These are phyloP conservation scores for Epistrophe grossulariae DNA, from an alignment of 2,888 invertebrate species.

Conservation along the genomic window DNA sequence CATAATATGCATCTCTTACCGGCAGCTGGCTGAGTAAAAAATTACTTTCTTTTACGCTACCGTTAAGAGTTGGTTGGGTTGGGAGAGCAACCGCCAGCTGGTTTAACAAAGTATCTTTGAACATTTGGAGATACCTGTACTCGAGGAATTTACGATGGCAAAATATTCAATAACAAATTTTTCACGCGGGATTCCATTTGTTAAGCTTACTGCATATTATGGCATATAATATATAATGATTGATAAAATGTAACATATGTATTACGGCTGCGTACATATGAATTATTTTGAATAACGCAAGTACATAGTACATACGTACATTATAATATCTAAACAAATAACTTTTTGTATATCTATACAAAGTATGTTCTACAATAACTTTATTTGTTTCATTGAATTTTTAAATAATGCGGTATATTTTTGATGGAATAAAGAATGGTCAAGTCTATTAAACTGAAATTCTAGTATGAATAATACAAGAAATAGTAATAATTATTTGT, in stretches of 20 bases:
- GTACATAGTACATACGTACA: no score
- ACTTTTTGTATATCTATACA: no score
- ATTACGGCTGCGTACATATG: no score
- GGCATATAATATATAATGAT: not conserved
- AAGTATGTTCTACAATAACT: no score
- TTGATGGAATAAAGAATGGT: no score
- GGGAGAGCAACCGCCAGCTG: conserved; percentile 3
- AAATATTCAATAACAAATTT: conserved; percentile 44
- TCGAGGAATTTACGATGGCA: conserved; percentile 34
- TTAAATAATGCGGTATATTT: no score
- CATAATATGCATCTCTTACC: conserved; percentile 32
- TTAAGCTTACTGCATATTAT: conserved; percentile 5
- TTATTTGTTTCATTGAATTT: no score
- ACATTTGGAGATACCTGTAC: conserved; percentile 1
- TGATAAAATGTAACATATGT: not conserved
- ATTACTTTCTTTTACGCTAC: conserved; percentile 59
- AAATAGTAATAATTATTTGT: no score
- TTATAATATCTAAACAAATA: no score
- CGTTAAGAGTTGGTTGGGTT: conserved; percentile 28
- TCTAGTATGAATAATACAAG: no score
- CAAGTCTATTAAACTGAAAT: no score
- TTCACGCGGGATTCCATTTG: conserved; percentile 47
- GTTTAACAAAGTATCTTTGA: conserved; percentile 12
- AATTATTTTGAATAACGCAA: no score
- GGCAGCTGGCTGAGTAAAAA: conserved; percentile 23